phyloP scores from a whole-genome alignment of 1,140 invertebrate genomes.

The Drosophila parabipectinata region DNA sequence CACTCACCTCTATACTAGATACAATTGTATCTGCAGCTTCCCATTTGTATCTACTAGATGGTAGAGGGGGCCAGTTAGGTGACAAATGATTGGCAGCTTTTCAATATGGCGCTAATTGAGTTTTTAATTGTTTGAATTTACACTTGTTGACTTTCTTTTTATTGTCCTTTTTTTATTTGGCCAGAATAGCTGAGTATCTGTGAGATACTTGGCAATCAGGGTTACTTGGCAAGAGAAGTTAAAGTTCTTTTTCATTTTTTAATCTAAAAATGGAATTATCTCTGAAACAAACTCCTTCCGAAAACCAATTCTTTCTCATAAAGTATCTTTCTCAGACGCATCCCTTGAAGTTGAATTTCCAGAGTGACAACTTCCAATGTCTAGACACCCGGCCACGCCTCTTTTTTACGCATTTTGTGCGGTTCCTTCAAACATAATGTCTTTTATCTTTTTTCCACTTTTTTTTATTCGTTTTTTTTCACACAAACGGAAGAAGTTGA shows the following conservation, averaged over 20 bases:
- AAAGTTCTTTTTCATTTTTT: not conserved
- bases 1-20: slow-evolving; percentile 13
- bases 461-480: not conserved
- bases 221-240: too few relatives aligned
- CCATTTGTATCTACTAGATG: slow-evolving; percentile 9
- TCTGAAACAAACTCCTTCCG: too few relatives aligned
- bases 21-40: slow-evolving; percentile 35
- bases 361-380: slow-evolving; percentile 22
- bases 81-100: slow-evolving; percentile 79
- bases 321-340: not conserved
- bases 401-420: not conserved
- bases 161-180: not conserved
- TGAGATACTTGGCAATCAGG: not conserved
- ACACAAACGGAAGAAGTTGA: slow-evolving; percentile 51
- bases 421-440: slow-evolving; percentile 37
- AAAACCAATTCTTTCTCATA: too few relatives aligned
- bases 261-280: not conserved
- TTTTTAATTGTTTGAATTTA: slow-evolving; percentile 80
- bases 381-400: slow-evolving; percentile 29
- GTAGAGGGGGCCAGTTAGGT: slow-evolving; percentile 5
- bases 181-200: not conserved
- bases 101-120: slow-evolving; percentile 82
- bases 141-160: slow-evolving; percentile 63
- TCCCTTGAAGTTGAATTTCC: slow-evolving; percentile 6
- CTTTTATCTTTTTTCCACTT: slow-evolving; percentile 34